Evolutionary conservation across 2,113 vertebrate genomes (phyloP).

Genomic region (Festucalex cinctus): DNA sequence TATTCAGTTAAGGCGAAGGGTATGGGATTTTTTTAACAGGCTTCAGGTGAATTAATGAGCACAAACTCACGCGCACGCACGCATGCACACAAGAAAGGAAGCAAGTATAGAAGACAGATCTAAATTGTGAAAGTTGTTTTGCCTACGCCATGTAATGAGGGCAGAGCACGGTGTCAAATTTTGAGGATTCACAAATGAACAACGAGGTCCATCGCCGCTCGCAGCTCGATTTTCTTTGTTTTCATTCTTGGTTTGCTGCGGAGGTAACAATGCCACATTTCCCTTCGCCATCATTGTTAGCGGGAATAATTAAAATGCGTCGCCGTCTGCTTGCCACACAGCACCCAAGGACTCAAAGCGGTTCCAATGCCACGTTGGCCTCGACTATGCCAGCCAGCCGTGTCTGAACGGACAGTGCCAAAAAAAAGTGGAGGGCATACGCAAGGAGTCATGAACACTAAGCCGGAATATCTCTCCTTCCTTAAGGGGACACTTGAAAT

Average conservation of each 20-base stretch:
- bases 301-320: not conserved
- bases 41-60: too few relatives aligned
- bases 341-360: constrained; percentile 30
- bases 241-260: not conserved
- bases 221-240: not conserved
- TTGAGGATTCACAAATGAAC: not conserved
- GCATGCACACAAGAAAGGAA: too few relatives aligned
- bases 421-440: constrained; percentile 15
- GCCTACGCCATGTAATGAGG: not conserved
- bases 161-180: not conserved
- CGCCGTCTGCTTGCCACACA: not conserved
- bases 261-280: not conserved
- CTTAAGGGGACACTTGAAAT: constrained; percentile 29
- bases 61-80: too few relatives aligned
- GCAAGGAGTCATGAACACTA: not conserved
- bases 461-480: constrained; percentile 28
- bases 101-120: too few relatives aligned
- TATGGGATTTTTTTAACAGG: too few relatives aligned
- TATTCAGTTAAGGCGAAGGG: too few relatives aligned
- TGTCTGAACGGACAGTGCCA: constrained; percentile 22
- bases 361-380: constrained; percentile 27
- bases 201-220: not conserved
- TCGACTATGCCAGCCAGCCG: constrained; percentile 26
- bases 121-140: not conserved
- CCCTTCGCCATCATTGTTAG: not conserved